Evolutionary conservation across 2,888 invertebrate genomes (phyloP).

Genomic region (Stramonita haemastoma): DNA sequence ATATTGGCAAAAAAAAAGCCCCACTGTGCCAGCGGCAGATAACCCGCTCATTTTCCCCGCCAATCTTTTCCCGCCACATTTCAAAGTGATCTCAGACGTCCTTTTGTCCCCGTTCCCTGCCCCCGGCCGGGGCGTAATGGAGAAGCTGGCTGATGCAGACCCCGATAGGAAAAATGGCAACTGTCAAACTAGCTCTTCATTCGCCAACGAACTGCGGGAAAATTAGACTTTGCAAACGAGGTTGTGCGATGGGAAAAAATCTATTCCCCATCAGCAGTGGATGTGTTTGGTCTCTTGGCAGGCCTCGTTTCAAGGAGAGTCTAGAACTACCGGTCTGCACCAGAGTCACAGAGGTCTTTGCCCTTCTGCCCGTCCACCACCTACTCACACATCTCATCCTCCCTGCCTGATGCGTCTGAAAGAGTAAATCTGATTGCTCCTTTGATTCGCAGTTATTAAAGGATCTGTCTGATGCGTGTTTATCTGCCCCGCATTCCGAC

Average conservation of each 20-base stretch:
- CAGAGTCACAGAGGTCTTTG: too few species aligned
- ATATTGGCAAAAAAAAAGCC: neutral
- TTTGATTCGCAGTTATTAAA: constrained; percentile 7
- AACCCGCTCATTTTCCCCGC: constrained; percentile 9
- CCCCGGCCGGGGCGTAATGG: neutral
- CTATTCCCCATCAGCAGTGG: constrained; percentile 31
- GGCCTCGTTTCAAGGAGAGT: neutral
- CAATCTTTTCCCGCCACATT: constrained; percentile 29
- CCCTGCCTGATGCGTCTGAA: neutral
- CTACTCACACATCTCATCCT: neutral
- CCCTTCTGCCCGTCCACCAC: neutral
- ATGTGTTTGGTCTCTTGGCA: neutral
- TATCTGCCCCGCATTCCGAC: neutral
- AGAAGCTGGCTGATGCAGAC: constrained; percentile 29
- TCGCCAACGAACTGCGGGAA: constrained; percentile 34
- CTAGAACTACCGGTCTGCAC: constrained; percentile 4
- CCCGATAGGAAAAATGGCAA: constrained; percentile 35
- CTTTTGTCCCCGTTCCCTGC: neutral
- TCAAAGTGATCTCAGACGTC: neutral
- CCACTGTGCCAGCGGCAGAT: neutral
- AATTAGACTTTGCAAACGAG: constrained; percentile 35
- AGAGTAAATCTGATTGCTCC: neutral
- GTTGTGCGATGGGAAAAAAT: neutral
- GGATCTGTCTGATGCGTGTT: neutral
- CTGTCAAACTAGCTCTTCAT: constrained; percentile 33